Conservation (phyloP, 2,888 invertebrate genomes). For the Cerastoderma edule region DNA sequence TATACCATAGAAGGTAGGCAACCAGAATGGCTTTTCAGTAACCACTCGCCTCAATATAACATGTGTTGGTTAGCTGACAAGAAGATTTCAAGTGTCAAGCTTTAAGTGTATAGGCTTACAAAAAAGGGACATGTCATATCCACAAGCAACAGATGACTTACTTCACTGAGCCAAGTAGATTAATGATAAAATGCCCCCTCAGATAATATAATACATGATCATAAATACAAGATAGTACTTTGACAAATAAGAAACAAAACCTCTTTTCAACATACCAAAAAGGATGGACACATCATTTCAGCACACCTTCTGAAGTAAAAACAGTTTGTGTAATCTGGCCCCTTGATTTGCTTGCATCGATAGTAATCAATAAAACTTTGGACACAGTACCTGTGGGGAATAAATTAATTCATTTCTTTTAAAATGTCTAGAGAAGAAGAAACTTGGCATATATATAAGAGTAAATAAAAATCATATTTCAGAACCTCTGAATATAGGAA, state of each 20-base stretch:
- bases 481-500: neutral
- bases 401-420: no score
- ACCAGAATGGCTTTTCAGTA: no score
- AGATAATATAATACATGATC: neutral
- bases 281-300: neutral
- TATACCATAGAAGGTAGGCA: no score
- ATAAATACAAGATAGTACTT: no score
- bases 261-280: neutral
- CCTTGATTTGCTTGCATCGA: slow-evolving; percentile 95
- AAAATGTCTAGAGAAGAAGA: no score
- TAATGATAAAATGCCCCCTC: neutral
- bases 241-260: no score
- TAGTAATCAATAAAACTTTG: slow-evolving; percentile 96
- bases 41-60: no score
- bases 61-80: no score
- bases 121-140: neutral
- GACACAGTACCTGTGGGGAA: slow-evolving; percentile 95
- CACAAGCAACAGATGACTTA: neutral
- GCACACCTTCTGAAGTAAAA: slow-evolving; percentile 90
- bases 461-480: neutral
- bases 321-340: slow-evolving; percentile 94
- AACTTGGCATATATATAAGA: no score
- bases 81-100: neutral
- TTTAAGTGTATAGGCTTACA: neutral
- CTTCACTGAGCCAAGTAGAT: neutral